These are phyloP conservation scores for Polietes domitor DNA, from an alignment of 2,888 invertebrate species.

Conservation along the genomic window DNA sequence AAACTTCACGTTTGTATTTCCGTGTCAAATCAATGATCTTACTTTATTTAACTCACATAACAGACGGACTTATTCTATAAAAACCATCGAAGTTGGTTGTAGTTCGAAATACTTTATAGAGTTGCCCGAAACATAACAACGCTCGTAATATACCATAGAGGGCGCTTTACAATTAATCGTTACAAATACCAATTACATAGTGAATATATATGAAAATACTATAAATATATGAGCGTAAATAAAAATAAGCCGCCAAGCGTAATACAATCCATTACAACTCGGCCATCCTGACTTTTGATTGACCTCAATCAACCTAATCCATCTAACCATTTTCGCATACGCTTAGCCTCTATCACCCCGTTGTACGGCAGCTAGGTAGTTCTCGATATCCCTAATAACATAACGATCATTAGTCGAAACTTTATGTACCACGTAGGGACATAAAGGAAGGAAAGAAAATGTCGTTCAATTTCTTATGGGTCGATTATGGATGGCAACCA, in stretches of 20 bases:
- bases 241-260: background rate
- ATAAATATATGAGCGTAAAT: too few species aligned
- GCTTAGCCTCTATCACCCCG: slow-evolving; percentile 48
- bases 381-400: slow-evolving; percentile 32
- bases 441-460: slow-evolving; percentile 14
- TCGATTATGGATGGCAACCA: too few species aligned
- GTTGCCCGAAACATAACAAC: background rate
- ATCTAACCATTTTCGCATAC: slow-evolving; percentile 44
- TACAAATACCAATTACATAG: background rate
- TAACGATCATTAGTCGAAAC: slow-evolving; percentile 30
- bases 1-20: background rate
- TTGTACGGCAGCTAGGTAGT: slow-evolving; percentile 45
- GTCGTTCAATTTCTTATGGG: slow-evolving; percentile 59
- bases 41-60: background rate
- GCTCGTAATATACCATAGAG: background rate
- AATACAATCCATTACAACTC: slow-evolving; percentile 23
- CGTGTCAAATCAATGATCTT: too few species aligned
- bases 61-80: background rate
- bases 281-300: slow-evolving; percentile 49
- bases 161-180: background rate
- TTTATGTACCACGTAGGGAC: slow-evolving; percentile 30
- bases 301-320: slow-evolving; percentile 40
- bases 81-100: background rate
- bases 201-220: background rate
- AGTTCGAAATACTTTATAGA: background rate